Evolutionary conservation across 2,797 vertebrate genomes (phyloP).

Genomic region (Liparis tanakae): DNA sequence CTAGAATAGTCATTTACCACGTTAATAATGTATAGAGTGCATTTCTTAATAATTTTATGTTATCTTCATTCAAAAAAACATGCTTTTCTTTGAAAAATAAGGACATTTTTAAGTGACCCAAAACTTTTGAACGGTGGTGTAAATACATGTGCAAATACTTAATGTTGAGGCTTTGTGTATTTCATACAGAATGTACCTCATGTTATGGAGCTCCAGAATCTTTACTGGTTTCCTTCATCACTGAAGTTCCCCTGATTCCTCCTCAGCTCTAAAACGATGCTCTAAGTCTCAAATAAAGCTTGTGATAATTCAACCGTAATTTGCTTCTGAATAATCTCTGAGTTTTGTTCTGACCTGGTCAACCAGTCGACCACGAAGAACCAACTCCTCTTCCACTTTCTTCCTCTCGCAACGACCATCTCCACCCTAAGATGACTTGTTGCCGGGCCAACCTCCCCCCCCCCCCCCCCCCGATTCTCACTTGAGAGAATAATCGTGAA

Average conservation of each 20-base stretch:
- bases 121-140: no score
- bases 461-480: constrained; percentile 26
- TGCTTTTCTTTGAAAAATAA: no score
- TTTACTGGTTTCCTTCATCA: not conserved
- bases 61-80: no score
- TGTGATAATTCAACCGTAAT: not conserved
- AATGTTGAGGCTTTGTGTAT: constrained; percentile 1
- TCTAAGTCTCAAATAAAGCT: constrained; percentile 12
- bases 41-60: no score
- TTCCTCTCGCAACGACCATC: not conserved
- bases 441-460: constrained; percentile 10
- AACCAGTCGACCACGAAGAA: not conserved
- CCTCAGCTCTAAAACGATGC: not conserved
- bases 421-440: not conserved
- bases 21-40: no score
- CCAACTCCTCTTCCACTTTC: not conserved
- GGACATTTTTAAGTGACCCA: no score
- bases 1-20: no score
- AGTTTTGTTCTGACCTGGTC: constrained; percentile 4
- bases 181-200: not conserved
- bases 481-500: constrained; percentile 46
- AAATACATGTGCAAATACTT: constrained; percentile 24
- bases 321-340: not conserved
- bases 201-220: not conserved
- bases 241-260: constrained; percentile 17